Conservation (phyloP, 1,140 invertebrate species). For the Sipha flava region DNA sequence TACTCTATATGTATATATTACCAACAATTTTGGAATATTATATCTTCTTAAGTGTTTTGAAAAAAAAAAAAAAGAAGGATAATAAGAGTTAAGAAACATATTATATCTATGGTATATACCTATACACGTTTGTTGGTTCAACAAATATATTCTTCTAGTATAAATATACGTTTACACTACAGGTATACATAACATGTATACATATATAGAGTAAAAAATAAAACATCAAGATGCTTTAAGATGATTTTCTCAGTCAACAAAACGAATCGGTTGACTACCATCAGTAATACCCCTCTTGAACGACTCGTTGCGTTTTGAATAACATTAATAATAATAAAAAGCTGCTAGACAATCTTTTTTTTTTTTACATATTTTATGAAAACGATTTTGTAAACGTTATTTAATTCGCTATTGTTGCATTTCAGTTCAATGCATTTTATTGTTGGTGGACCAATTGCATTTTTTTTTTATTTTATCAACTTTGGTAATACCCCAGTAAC, state of each 20-base stretch:
- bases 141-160: too few species aligned
- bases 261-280: background rate
- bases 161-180: too few species aligned
- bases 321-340: background rate
- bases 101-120: too few species aligned
- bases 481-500: background rate
- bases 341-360: background rate
- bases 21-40: too few species aligned
- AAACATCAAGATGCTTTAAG: too few species aligned
- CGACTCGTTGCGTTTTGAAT: background rate
- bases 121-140: too few species aligned
- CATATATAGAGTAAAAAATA: too few species aligned
- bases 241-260: background rate
- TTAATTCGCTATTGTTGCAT: background rate
- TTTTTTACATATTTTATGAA: background rate
- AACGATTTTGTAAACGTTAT: background rate
- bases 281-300: background rate
- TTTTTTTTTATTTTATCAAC: background rate
- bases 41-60: too few species aligned
- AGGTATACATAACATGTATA: too few species aligned
- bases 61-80: too few species aligned
- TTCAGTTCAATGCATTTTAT: background rate
- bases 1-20: too few species aligned
- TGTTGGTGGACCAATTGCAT: background rate
- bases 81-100: too few species aligned